Evolutionary conservation across 2,888 invertebrate species (phyloP).

Genomic region (Nephrocerus scutellatus): DNA sequence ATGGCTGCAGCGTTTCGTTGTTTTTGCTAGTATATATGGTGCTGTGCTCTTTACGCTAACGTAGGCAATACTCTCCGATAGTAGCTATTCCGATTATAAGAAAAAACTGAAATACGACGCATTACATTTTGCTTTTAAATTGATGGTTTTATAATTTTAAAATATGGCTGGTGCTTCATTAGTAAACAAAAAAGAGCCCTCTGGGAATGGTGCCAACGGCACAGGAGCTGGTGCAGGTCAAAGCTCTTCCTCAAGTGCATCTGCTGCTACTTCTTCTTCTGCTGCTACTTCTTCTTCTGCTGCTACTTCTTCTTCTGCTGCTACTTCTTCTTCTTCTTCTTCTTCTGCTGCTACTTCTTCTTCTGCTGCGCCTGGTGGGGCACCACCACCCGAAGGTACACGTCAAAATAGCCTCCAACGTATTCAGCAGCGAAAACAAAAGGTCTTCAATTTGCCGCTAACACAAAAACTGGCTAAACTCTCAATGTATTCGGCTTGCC

Average conservation of each 20-base stretch:
- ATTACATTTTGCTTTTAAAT: too few species aligned
- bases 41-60: too few species aligned
- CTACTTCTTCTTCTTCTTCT: too few species aligned
- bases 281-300: conserved; percentile 11
- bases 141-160: conserved; percentile 3
- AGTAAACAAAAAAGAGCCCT: conserved; percentile 38
- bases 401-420: conserved; percentile 74
- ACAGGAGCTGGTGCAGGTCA: conserved; percentile 16
- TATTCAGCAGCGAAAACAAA: conserved; percentile 72
- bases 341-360: too few species aligned
- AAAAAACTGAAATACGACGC: too few species aligned
- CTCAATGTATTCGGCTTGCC: conserved; percentile 47
- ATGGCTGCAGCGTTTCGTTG: too few species aligned
- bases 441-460: conserved; percentile 44
- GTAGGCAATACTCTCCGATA: too few species aligned
- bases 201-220: conserved; percentile 27
- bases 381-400: conserved; percentile 48
- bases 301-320: too few species aligned
- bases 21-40: too few species aligned
- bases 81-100: too few species aligned
- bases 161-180: conserved; percentile 42
- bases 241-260: conserved; percentile 13
- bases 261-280: conserved; percentile 13
- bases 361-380: too few species aligned
- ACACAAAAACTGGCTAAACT: conserved; percentile 45